Evolutionary conservation across 2,888 invertebrate genomes (phyloP).

Genomic region (Eilema depressum): DNA sequence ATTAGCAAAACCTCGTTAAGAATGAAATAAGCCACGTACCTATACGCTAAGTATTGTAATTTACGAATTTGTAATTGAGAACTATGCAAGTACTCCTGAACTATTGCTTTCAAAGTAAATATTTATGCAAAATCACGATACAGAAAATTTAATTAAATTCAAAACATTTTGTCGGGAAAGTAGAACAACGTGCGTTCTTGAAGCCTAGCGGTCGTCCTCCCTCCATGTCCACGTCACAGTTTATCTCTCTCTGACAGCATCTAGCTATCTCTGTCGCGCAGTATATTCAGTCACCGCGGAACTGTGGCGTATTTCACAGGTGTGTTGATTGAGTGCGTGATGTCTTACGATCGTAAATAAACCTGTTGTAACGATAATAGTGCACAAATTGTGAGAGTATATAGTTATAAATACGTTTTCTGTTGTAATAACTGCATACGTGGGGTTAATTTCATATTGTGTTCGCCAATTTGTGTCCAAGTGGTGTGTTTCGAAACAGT

Average conservation of each 20-base stretch:
- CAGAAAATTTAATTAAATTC: conserved; percentile 32
- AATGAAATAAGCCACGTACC: background rate
- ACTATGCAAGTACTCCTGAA: background rate
- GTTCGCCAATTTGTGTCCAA: conserved; percentile 54
- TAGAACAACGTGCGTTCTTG: conserved; percentile 76
- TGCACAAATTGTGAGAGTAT: conserved; percentile 41
- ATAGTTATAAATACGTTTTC: conserved; percentile 23
- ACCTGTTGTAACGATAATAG: conserved; percentile 63
- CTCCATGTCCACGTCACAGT: conserved; percentile 75
- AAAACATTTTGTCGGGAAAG: conserved; percentile 58
- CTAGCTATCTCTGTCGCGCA: conserved; percentile 74
- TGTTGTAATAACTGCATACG: conserved; percentile 29
- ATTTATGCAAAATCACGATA: conserved; percentile 29
- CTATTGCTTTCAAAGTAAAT: background rate
- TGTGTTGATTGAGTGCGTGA: conserved; percentile 64
- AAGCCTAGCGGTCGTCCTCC: conserved; percentile 79
- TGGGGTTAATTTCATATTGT: conserved; percentile 32
- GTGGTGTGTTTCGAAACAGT: conserved; percentile 76
- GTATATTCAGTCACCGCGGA: conserved; percentile 79
- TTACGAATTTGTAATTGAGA: background rate
- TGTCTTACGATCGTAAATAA: conserved; percentile 72
- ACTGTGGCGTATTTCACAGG: conserved; percentile 73
- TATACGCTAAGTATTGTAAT: background rate
- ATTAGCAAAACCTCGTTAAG: background rate
- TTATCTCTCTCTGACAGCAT: conserved; percentile 76